Conservation (phyloP, 2,888 invertebrate genomes). For the Cactoblastis cactorum region DNA sequence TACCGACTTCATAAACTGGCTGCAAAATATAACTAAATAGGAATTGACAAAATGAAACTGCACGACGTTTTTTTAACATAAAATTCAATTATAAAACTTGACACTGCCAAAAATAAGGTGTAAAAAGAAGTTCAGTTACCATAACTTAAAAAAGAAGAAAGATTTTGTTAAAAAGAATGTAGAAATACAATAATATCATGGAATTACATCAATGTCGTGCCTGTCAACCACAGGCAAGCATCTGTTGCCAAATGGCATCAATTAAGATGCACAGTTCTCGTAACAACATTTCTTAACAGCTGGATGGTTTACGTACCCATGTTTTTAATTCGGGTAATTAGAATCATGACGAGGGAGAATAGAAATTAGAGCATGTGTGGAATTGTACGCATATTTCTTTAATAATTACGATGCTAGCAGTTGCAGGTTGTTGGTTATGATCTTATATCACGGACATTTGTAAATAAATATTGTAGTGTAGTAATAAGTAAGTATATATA, state of each 20-base stretch:
- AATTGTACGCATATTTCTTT: not conserved
- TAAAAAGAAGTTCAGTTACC: no score
- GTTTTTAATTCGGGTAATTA: not conserved
- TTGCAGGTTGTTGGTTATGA: not conserved
- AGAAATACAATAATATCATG: not conserved
- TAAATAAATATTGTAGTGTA: not conserved
- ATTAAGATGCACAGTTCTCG: conserved; percentile 4
- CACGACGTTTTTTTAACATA: no score
- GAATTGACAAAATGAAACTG: no score
- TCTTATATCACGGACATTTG: not conserved
- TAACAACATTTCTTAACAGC: conserved; percentile 2
- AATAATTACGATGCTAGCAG: not conserved
- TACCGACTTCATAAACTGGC: no score
- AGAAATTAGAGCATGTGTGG: not conserved
- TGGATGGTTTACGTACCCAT: not conserved
- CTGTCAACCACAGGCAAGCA: conserved; percentile 6
- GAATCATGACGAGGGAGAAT: not conserved
- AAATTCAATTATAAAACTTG: not conserved
- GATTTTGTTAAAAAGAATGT: not conserved
- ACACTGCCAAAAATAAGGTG: no score
- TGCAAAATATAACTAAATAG: no score
- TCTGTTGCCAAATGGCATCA: conserved; percentile 5
- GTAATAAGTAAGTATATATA: no score
- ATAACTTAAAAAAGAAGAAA: not conserved
- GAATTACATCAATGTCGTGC: conserved; percentile 2